phyloP scores from a whole-genome alignment of 2,113 vertebrate genomes.

The Caloenas nicobarica region DNA sequence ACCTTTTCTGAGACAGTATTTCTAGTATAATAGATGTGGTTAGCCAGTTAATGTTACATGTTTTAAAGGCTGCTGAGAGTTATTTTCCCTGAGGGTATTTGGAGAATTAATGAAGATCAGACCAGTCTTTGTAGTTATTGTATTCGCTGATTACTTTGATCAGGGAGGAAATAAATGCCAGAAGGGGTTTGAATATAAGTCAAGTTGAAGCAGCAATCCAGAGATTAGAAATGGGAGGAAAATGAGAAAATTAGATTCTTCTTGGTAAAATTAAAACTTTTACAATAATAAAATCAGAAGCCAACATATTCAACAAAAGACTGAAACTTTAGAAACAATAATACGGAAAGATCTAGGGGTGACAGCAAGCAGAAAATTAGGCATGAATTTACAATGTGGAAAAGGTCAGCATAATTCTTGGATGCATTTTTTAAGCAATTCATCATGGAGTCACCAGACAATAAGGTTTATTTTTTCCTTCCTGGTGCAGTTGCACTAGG shows the following conservation, averaged over 20 bases:
- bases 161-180: constrained; percentile 37
- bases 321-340: not conserved
- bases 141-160: constrained; percentile 50
- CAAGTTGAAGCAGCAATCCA: constrained; percentile 7
- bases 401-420: not conserved
- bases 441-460: not conserved
- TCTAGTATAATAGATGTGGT: constrained; percentile 40
- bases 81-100: constrained; percentile 51
- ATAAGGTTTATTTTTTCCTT: not conserved
- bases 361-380: not conserved
- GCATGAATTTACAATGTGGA: not conserved
- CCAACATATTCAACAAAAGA: not conserved
- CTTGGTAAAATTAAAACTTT: constrained; percentile 30
- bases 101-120: constrained; percentile 61
- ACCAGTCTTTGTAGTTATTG: constrained; percentile 46
- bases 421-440: not conserved
- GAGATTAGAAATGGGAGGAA: constrained; percentile 21
- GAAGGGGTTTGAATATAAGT: constrained; percentile 26
- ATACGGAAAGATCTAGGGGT: not conserved
- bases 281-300: not conserved
- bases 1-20: constrained; percentile 42
- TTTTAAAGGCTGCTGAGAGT: constrained; percentile 34
- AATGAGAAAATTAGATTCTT: constrained; percentile 31
- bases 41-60: constrained; percentile 21
- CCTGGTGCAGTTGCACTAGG: not conserved